Evolutionary conservation across 2,113 vertebrate species (phyloP), one percentile per base, ranked within the genome.

Genomic region (Stigmatopora argus): DNA sequence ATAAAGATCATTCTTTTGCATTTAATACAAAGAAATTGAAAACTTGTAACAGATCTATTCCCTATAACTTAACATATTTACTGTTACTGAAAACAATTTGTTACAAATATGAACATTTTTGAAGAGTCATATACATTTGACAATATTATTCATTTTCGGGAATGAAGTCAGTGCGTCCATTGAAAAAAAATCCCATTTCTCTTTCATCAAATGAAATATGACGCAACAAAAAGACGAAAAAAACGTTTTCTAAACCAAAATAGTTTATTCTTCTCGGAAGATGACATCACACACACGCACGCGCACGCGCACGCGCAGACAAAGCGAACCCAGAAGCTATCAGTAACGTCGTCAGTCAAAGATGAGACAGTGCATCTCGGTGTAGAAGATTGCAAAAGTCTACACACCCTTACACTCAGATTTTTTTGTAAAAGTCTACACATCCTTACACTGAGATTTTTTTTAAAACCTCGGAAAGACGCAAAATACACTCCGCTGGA

Each of bases 261-360:
- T 66, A 48, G 59, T 85, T 86, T 81, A 85, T 85, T 86, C 77
- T 86, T 73, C 65, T 59, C 52, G 52, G 44, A 51, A 69, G 62
- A 64, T 78, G 77, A 76, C 35, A 31, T 41, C 21, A 71, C 67
- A 79, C 64, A 78, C 57, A 56, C 58, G 78, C 51, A 21, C 53
- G n/a, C 18, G 1, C 23, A 6, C 49, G 19, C 49, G n/a, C 18
- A 5, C 23, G n/a, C 49, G 19, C 49, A 55, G 21, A 26, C 21
- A 23, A 56, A 56, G 53, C 52, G 11, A 55, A 26, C 23, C 11
- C 23, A 26, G 21, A 55, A 55, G 52, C 21, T 14, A 55, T 55
- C 52, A 55, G 52, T 55, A 55, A 55, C 52, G 13, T 26, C 26
- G 19, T 23, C 11, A 55, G 52, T 55, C 13, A 13, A 56, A 17